These are phyloP conservation scores for Apostichopus californicus DNA, from an alignment of 35 echinoderm and acorn worm species.

Conservation along the genomic window DNA sequence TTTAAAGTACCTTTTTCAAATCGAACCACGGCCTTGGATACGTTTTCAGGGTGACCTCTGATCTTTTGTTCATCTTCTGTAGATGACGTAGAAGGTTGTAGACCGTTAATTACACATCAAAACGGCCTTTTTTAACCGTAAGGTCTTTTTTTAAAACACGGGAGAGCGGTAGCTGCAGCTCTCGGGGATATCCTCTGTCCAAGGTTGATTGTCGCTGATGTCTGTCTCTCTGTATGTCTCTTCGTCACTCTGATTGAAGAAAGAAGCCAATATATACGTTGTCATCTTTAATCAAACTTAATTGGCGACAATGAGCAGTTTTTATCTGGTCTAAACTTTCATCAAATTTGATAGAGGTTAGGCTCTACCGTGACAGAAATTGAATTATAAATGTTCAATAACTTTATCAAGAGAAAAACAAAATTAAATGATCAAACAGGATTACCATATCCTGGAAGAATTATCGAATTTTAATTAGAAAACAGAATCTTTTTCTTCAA, in stretches of 20 bases:
- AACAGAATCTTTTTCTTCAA: not conserved
- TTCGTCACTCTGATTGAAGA: not conserved
- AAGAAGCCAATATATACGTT: not conserved
- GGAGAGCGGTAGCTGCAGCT: no score
- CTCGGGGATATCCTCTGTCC: not conserved
- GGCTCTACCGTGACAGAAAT: constrained; percentile 37
- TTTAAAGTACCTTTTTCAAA: no score
- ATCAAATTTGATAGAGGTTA: constrained; percentile 39
- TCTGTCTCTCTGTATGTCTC: not conserved
- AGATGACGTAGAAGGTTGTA: not conserved
- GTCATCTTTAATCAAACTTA: constrained; percentile 25
- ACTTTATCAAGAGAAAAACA: not conserved
- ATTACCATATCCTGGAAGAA: constrained; percentile 34
- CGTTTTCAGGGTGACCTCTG: not conserved
- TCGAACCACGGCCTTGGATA: no score
- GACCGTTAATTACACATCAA: not conserved
- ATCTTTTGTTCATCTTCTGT: not conserved
- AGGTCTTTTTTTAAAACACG: not conserved
- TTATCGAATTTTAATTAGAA: constrained; percentile 48
- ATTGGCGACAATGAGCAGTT: constrained; percentile 3
- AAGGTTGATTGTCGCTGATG: not conserved
- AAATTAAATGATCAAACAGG: constrained; percentile 36
- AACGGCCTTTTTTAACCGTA: not conserved
- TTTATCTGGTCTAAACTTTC: not conserved
- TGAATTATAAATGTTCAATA: constrained; percentile 46